Evolutionary conservation across 2,113 vertebrate genomes (phyloP).

Genomic region (Stictonetta naevosa): DNA sequence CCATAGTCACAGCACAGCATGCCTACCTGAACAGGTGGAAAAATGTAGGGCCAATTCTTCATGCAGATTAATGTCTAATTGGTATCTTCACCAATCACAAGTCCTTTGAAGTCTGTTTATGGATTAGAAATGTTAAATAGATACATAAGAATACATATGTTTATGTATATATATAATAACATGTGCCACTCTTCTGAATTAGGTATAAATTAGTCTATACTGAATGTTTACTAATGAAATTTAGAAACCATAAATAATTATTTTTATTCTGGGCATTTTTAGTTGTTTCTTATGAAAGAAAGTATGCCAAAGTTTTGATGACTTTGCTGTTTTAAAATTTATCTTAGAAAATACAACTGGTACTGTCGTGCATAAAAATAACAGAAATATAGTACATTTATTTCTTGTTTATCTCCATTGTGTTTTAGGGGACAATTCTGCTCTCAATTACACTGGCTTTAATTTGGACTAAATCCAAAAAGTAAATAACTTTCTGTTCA

Average conservation of each 20-base stretch:
- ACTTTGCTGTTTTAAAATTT: background rate
- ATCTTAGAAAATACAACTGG: background rate
- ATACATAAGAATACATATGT: background rate
- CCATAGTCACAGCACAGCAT: rapidly evolving
- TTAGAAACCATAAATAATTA: background rate
- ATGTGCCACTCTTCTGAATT: background rate
- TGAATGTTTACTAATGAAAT: background rate
- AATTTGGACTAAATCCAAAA: background rate
- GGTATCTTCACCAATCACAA: background rate
- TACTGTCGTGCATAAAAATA: background rate
- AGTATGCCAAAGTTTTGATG: background rate
- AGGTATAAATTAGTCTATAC: background rate
- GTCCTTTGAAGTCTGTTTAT: background rate
- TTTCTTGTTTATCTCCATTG: background rate
- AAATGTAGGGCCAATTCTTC: background rate
- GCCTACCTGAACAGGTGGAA: background rate
- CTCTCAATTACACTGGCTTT: background rate
- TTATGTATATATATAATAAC: background rate
- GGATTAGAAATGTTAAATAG: background rate
- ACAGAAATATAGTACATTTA: background rate
- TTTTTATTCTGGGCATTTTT: background rate
- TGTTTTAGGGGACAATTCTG: background rate
- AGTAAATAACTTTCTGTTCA: background rate
- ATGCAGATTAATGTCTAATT: background rate
- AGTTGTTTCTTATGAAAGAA: background rate